These are phyloP conservation scores for Ibidorhyncha struthersii DNA, from an alignment of 2,113 vertebrate genomes.

Conservation along the genomic window DNA sequence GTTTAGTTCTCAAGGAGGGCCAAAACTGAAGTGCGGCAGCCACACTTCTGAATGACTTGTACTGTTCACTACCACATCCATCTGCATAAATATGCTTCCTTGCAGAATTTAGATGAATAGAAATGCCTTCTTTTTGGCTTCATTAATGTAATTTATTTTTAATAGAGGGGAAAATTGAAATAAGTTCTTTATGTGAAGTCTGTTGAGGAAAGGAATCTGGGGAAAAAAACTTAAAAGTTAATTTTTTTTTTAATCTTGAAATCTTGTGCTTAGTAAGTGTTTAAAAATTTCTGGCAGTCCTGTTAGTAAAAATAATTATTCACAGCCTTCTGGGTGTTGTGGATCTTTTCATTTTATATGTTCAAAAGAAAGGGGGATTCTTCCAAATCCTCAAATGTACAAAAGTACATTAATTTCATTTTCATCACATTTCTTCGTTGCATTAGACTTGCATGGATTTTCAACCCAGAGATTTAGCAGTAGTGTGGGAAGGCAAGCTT, in stretches of 20 bases:
- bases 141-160: slow-evolving; percentile 68
- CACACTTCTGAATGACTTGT: neutral
- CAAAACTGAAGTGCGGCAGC: neutral
- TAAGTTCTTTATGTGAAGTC: slow-evolving; percentile 61
- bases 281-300: slow-evolving; percentile 71
- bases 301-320: slow-evolving; percentile 73
- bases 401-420: slow-evolving; percentile 65
- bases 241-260: slow-evolving; percentile 54
- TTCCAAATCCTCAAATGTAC: slow-evolving; percentile 65
- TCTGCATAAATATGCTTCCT: slow-evolving; percentile 37
- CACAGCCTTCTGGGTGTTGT: slow-evolving; percentile 70
- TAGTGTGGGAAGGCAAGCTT: neutral
- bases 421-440: slow-evolving; percentile 54
- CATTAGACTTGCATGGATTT: slow-evolving; percentile 61
- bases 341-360: slow-evolving; percentile 71
- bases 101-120: slow-evolving; percentile 45
- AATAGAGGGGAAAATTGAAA: slow-evolving; percentile 60
- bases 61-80: neutral
- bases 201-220: slow-evolving; percentile 61
- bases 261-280: slow-evolving; percentile 69
- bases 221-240: slow-evolving; percentile 60
- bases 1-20: neutral
- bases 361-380: slow-evolving; percentile 69
- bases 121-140: slow-evolving; percentile 54
- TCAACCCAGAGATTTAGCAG: slow-evolving; percentile 33